Conservation (phyloP, 30 jellyfish, hydroid and myxozoan genomes). For the Catostylus mosaicus region DNA sequence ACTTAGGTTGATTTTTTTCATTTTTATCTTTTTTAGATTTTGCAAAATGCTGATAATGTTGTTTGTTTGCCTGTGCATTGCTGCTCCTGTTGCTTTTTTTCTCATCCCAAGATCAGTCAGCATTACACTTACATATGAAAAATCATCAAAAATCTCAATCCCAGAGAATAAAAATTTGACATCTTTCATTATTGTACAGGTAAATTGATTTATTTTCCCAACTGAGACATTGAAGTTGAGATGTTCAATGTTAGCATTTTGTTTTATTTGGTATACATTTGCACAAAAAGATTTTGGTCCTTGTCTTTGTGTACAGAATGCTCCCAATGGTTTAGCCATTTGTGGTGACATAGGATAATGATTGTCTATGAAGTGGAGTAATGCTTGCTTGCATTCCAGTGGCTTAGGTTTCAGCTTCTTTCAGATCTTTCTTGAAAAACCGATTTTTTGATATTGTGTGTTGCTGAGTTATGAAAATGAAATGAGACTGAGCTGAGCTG, state of each 20-base stretch:
- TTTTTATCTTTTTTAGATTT: conserved; percentile 17
- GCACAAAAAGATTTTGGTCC: background rate
- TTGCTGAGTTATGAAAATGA: too few relatives aligned
- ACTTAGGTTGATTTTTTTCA: background rate
- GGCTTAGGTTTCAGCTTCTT: too few relatives aligned
- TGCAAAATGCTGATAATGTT: conserved; percentile 58
- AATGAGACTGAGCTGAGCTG: too few relatives aligned
- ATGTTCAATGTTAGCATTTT: background rate
- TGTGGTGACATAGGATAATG: background rate
- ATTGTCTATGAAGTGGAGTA: background rate
- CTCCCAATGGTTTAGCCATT: background rate
- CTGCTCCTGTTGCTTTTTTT: conserved; percentile 61
- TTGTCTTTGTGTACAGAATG: background rate
- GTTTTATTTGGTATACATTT: background rate
- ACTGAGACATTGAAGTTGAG: background rate
- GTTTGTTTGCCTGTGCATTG: conserved; percentile 35
- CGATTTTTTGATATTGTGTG: too few relatives aligned
- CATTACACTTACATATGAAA: conserved; percentile 5
- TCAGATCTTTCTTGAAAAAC: too few relatives aligned
- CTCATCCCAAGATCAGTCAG: conserved; percentile 69
- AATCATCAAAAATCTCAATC: conserved; percentile 27
- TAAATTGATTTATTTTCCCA: too few relatives aligned
- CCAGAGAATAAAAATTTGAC: conserved; percentile 17
- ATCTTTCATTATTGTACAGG: conserved; percentile 56
- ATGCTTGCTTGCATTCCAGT: too few relatives aligned